A percentile compares a stretch with the other conserved stretches of the same genome.
Evolutionary conservation across 2,888 invertebrate genomes (phyloP).

Genomic region (Idaea dimidiata): DNA sequence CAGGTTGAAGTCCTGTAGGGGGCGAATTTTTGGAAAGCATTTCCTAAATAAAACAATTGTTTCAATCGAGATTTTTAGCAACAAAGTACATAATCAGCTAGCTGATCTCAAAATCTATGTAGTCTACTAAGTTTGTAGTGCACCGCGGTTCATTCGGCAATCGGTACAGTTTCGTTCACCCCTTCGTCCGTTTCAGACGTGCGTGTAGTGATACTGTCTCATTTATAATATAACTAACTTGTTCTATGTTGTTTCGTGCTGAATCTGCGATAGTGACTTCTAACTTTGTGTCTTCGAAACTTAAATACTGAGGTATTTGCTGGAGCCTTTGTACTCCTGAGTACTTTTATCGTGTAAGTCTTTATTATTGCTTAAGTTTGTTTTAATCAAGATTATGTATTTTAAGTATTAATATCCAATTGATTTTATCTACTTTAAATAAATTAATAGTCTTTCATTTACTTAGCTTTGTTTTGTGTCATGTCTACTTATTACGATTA

Average conservation of each 20-base stretch:
- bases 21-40: too few relatives aligned
- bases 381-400: slow-evolving; percentile 12
- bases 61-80: too few relatives aligned
- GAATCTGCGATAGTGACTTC: slow-evolving; percentile 3
- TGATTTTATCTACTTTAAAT: not conserved
- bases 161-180: slow-evolving; percentile 54
- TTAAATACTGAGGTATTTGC: slow-evolving; percentile 20
- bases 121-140: slow-evolving; percentile 2
- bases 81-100: too few relatives aligned
- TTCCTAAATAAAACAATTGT: too few relatives aligned
- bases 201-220: slow-evolving; percentile 37
- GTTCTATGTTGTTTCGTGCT: slow-evolving; percentile 11
- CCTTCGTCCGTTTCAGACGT: slow-evolving; percentile 53
- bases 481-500: too few relatives aligned
- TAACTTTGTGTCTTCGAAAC: not conserved
- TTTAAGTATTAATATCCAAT: not conserved
- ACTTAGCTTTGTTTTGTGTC: not conserved
- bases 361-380: slow-evolving; percentile 22
- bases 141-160: slow-evolving; percentile 6
- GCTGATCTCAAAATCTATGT: not conserved
- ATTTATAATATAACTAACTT: not conserved
- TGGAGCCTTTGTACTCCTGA: slow-evolving; percentile 40
- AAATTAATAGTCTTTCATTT: not conserved
- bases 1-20: too few relatives aligned
- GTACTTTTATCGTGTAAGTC: slow-evolving; percentile 27